Conservation (phyloP, 2,888 invertebrate species). For the Parascotia fuliginaria region DNA sequence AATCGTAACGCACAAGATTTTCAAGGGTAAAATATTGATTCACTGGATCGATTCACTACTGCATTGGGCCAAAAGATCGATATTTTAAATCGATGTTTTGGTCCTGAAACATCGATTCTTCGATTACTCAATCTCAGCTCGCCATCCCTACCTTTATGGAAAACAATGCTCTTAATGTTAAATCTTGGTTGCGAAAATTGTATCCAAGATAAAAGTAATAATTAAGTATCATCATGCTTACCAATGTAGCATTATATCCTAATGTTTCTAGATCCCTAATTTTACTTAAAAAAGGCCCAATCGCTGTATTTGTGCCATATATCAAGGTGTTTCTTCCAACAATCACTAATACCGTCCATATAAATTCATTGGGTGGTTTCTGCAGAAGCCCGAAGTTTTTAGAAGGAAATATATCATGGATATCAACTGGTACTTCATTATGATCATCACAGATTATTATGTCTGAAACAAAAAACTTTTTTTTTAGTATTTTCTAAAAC, state of each 20-base stretch:
- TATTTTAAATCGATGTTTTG: too few relatives aligned
- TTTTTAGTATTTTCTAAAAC: too few relatives aligned
- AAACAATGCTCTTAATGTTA: too few relatives aligned
- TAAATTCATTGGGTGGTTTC: conserved; percentile 63
- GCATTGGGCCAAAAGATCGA: too few relatives aligned
- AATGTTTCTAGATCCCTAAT: conserved; percentile 87
- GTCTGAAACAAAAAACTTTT: conserved; percentile 68
- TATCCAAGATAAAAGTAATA: too few relatives aligned
- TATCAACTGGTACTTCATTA: conserved; percentile 75
- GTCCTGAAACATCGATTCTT: neutral
- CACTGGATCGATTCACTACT: too few relatives aligned
- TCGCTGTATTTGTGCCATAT: conserved; percentile 73
- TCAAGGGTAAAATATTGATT: too few relatives aligned
- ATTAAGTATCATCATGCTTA: too few relatives aligned
- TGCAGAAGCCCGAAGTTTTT: conserved; percentile 77
- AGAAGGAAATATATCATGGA: conserved; percentile 75
- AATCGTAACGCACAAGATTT: too few relatives aligned
- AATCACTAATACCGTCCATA: conserved; percentile 86
- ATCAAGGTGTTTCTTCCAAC: conserved; percentile 87
- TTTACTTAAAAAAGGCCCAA: conserved; percentile 87
- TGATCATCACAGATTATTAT: conserved; percentile 86
- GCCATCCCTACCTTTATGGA: neutral
- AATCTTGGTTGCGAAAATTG: too few relatives aligned
- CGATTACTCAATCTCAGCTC: neutral
- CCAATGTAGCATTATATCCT: conserved; percentile 86